phyloP scores from a whole-genome alignment of 1,140 invertebrate species.

The Drosophila ambigua region DNA sequence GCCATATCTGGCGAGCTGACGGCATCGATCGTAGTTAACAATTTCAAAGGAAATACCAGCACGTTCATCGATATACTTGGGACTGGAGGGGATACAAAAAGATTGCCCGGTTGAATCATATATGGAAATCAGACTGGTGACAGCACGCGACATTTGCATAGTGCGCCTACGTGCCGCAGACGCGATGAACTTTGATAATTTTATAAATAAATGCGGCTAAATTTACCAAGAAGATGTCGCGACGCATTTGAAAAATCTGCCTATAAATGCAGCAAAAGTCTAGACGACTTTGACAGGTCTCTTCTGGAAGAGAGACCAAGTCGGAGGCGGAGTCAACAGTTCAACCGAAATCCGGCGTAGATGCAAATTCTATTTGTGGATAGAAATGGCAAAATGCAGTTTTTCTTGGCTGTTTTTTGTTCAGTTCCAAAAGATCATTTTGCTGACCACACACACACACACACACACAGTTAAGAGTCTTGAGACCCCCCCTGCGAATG shows the following conservation, averaged over 20 bases:
- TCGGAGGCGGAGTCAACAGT: slow-evolving; percentile 30
- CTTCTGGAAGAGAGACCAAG: slow-evolving; percentile 30
- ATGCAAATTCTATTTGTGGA: slow-evolving; percentile 56
- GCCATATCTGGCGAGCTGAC: not conserved
- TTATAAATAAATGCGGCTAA: slow-evolving; percentile 70
- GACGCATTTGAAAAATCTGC: slow-evolving; percentile 67
- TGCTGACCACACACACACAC: slow-evolving; percentile 30
- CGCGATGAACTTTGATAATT: slow-evolving; percentile 60
- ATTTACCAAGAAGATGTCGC: slow-evolving; percentile 70
- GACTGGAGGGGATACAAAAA: slow-evolving; percentile 23
- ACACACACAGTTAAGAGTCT: not conserved
- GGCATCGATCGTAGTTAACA: slow-evolving; percentile 6
- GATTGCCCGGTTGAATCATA: slow-evolving; percentile 40
- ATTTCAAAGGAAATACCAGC: slow-evolving; percentile 39
- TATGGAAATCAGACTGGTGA: slow-evolving; percentile 5
- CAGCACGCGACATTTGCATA: slow-evolving; percentile 41
- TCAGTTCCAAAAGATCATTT: slow-evolving; percentile 33
- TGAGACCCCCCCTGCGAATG: not conserved
- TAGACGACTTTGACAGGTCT: slow-evolving; percentile 70
- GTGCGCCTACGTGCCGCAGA: slow-evolving; percentile 16
- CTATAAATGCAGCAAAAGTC: slow-evolving; percentile 50
- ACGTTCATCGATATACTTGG: slow-evolving; percentile 20
- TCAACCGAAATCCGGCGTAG: slow-evolving; percentile 15
- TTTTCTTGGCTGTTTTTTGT: slow-evolving; percentile 7
- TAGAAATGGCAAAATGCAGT: slow-evolving; percentile 4